phyloP scores from a whole-genome alignment of 1,140 invertebrate genomes.

The Ceratina calcarata region DNA sequence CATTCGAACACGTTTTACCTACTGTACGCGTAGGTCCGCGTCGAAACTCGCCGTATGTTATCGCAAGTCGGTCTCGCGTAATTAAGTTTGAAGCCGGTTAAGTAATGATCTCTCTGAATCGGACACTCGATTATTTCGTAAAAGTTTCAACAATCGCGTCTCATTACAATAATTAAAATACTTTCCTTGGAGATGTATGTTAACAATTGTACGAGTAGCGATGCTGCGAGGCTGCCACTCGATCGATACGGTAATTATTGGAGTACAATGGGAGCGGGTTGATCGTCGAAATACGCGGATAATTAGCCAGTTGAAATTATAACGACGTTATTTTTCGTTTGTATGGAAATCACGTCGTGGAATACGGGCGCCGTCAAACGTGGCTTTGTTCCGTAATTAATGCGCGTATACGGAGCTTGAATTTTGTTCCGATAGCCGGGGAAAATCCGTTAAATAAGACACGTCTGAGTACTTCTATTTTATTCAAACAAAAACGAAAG shows the following conservation, averaged over 20 bases:
- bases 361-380: not conserved
- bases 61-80: not conserved
- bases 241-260: slow-evolving; percentile 27
- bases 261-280: slow-evolving; percentile 20
- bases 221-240: not conserved
- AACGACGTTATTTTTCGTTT: slow-evolving; percentile 21
- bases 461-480: slow-evolving; percentile 2
- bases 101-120: not conserved
- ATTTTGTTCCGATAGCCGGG: not conserved
- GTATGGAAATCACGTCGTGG: slow-evolving; percentile 16
- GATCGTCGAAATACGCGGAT: slow-evolving; percentile 27
- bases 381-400: slow-evolving; percentile 28
- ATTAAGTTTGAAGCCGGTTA: not conserved
- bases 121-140: not conserved
- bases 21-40: no score
- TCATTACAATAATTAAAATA: not conserved
- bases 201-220: not conserved
- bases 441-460: not conserved
- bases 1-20: not conserved
- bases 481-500: not conserved
- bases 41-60: not conserved
- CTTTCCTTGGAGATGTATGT: no score
- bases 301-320: slow-evolving; percentile 21
- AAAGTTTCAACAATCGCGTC: not conserved
- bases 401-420: not conserved